A percentile compares a stretch with the other conserved stretches of the same genome.
phyloP scores from a whole-genome alignment of 2,797 vertebrate genomes.

The Coregonus ussuriensis region DNA sequence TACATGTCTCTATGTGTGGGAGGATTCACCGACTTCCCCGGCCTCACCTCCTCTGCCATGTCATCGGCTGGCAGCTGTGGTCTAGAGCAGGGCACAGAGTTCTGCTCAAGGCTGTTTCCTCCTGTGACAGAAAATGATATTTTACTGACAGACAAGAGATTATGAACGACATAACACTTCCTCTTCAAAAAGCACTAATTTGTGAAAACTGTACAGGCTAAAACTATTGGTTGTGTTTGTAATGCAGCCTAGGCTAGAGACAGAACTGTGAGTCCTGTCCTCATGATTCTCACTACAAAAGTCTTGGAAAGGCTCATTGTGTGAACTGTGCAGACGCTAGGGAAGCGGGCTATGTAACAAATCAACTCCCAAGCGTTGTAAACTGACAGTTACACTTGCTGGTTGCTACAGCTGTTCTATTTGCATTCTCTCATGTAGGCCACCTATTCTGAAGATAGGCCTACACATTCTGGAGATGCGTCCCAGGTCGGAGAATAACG shows the following conservation, averaged over 20 bases:
- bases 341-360: not conserved
- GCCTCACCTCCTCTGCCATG: constrained; percentile 35
- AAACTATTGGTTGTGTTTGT: too few species aligned
- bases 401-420: not conserved
- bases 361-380: not conserved
- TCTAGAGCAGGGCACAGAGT: constrained; percentile 46
- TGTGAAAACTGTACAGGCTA: constrained; percentile 42
- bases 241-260: too few species aligned
- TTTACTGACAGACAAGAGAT: constrained; percentile 68
- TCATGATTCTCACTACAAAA: too few species aligned
- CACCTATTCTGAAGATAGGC: constrained; percentile 8
- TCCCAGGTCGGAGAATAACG: constrained; percentile 11
- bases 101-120: constrained; percentile 71
- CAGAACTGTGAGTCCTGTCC: not conserved
- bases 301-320: too few species aligned
- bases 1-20: not conserved
- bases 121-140: constrained; percentile 63
- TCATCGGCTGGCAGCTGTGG: constrained; percentile 55
- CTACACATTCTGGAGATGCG: not conserved
- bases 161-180: constrained; percentile 68
- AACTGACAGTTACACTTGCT: constrained; percentile 8
- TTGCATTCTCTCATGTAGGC: constrained; percentile 28
- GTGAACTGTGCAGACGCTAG: too few species aligned
- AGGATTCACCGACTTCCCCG: constrained; percentile 55
- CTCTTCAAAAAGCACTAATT: constrained; percentile 55